Evolutionary conservation across 2,797 vertebrate species (phyloP).

Genomic region (Sebastiscus tertius): DNA sequence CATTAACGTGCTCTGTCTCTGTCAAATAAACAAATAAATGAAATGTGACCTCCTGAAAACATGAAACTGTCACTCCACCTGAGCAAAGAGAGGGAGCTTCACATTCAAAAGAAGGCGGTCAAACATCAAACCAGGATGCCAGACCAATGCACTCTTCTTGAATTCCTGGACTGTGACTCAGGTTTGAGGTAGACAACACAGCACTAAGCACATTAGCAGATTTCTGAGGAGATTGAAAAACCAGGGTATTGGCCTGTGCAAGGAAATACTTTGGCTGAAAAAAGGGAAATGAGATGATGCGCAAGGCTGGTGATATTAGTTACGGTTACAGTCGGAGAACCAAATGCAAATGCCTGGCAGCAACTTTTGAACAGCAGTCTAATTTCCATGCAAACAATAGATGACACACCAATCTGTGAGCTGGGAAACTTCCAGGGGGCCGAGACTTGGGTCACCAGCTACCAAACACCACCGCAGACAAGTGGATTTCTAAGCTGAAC

Average conservation of each 20-base stretch:
- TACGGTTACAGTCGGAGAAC: slow-evolving; percentile 12
- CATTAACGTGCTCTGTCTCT: too few relatives aligned
- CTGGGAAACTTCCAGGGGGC: neutral
- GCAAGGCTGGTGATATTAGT: neutral
- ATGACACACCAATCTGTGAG: slow-evolving; percentile 37
- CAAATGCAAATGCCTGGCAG: slow-evolving; percentile 3
- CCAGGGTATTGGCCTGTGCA: slow-evolving; percentile 24
- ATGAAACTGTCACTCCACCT: neutral
- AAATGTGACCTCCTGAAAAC: neutral
- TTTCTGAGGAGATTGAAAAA: slow-evolving; percentile 61
- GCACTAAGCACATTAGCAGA: slow-evolving; percentile 68
- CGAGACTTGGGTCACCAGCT: neutral
- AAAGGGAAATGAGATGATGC: neutral
- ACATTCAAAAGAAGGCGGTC: neutral
- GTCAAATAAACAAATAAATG: too few relatives aligned
- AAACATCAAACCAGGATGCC: slow-evolving; percentile 7
- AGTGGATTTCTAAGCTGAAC: neutral
- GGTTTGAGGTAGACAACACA: slow-evolving; percentile 33
- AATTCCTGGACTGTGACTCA: slow-evolving; percentile 65
- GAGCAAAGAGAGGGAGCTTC: neutral
- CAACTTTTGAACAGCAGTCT: slow-evolving; percentile 11
- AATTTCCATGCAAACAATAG: slow-evolving; percentile 43
- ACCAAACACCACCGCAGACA: neutral
- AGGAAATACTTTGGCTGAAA: slow-evolving; percentile 21
- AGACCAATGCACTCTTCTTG: slow-evolving; percentile 13